Evolutionary conservation across 2,797 vertebrate species (phyloP).

Genomic region (Dallia pectoralis): DNA sequence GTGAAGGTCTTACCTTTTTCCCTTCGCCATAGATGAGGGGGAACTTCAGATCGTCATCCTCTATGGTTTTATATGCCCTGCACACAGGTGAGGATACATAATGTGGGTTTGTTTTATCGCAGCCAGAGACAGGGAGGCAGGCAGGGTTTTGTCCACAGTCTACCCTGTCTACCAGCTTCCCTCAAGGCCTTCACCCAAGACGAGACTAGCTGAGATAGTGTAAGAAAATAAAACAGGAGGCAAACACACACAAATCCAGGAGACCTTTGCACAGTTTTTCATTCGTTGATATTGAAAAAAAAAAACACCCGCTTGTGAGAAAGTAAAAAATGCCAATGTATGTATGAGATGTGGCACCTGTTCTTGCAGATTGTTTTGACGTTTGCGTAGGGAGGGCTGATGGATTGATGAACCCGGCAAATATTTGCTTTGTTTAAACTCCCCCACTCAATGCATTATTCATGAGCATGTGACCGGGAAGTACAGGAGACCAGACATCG

Average conservation of each 20-base stretch:
- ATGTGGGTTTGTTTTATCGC: conserved; percentile 49
- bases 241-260: conserved; percentile 6
- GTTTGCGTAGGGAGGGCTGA: conserved; percentile 27
- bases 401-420: conserved; percentile 37
- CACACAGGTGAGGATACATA: conserved; percentile 45
- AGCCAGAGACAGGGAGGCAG: conserved; percentile 13
- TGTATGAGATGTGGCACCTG: conserved; percentile 11
- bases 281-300: conserved; percentile 28
- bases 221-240: conserved; percentile 26
- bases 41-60: conserved; percentile 98
- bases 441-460: conserved; percentile 61
- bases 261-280: conserved; percentile 18
- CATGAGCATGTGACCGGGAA: conserved; percentile 44
- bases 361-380: neutral
- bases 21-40: conserved; percentile 98
- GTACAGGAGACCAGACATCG: conserved; percentile 14
- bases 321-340: conserved; percentile 21
- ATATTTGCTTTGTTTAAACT: conserved; percentile 54
- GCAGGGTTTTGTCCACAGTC: conserved; percentile 4
- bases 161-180: conserved; percentile 24
- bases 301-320: conserved; percentile 34
- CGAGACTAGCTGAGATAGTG: neutral
- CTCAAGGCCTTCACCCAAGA: conserved; percentile 9
- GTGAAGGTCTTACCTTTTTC: conserved; percentile 95
- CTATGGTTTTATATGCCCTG: conserved; percentile 99